phyloP scores from a whole-genome alignment of 2,888 invertebrate species.

The Apodemia hepburni region DNA sequence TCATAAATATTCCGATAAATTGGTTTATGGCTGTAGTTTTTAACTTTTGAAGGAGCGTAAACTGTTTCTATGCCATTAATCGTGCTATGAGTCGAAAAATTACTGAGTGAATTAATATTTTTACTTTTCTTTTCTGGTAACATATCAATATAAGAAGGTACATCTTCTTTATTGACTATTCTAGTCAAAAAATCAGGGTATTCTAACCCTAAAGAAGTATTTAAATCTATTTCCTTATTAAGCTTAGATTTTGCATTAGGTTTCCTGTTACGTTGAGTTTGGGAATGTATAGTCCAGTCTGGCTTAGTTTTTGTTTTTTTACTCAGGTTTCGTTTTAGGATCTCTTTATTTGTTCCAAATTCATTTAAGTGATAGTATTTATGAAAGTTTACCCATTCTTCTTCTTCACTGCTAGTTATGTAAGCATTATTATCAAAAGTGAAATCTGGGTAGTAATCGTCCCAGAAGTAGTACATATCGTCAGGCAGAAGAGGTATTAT shows the following conservation, averaged over 20 bases:
- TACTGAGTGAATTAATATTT: constrained; percentile 22
- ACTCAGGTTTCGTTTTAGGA: constrained; percentile 27
- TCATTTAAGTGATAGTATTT: constrained; percentile 21
- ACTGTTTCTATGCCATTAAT: constrained; percentile 48
- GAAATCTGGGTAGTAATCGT: constrained; percentile 63
- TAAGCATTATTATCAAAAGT: constrained; percentile 41
- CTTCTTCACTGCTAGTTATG: constrained; percentile 42
- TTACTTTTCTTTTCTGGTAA: constrained; percentile 19
- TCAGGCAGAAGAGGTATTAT: constrained; percentile 10
- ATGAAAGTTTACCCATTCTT: constrained; percentile 40
- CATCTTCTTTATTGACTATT: constrained; percentile 39
- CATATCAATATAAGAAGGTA: constrained; percentile 4
- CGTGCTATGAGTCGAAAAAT: background rate
- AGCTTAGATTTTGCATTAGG: background rate
- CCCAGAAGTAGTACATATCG: background rate
- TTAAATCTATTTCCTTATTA: constrained; percentile 33
- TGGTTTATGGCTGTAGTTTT: constrained; percentile 42
- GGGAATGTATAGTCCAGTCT: constrained; percentile 10
- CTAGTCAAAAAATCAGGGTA: constrained; percentile 54
- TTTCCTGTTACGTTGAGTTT: background rate
- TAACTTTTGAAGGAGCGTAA: constrained; percentile 57
- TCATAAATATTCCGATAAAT: background rate
- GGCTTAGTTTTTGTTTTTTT: constrained; percentile 24
- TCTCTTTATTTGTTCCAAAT: constrained; percentile 25
- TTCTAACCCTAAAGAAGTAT: constrained; percentile 49